A percentile compares a stretch with the other conserved stretches of the same genome.
Conservation (phyloP, 2,797 vertebrate species). For the Anolis apletophallus region DNA sequence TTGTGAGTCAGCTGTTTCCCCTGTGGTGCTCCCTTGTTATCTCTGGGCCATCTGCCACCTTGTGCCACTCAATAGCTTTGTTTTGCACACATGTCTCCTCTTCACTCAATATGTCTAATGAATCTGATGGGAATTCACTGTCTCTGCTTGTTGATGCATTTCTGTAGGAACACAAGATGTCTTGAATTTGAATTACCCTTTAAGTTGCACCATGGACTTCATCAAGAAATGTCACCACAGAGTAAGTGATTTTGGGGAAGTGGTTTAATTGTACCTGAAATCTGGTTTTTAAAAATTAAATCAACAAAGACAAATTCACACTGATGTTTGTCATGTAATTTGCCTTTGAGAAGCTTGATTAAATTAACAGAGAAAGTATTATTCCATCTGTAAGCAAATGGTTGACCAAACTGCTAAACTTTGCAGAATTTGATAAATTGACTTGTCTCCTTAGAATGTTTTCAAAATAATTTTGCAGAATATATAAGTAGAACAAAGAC, state of each 20-base stretch:
- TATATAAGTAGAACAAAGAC: too few relatives aligned
- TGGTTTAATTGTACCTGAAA: background rate
- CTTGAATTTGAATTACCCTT: constrained; percentile 13
- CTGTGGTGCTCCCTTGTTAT: constrained; percentile 5
- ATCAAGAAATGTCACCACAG: background rate
- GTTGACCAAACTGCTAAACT: too few relatives aligned
- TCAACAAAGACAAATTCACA: background rate
- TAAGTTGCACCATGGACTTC: background rate
- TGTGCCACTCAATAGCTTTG: too few relatives aligned
- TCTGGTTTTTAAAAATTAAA: background rate
- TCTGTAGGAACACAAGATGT: background rate
- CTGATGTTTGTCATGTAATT: background rate
- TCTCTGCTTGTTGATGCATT: background rate
- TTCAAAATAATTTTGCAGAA: too few relatives aligned
- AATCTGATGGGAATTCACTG: background rate
- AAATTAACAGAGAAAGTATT: too few relatives aligned
- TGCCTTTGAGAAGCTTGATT: background rate
- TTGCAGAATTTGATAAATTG: too few relatives aligned
- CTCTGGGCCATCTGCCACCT: background rate
- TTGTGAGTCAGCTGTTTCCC: background rate
- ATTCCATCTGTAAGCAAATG: too few relatives aligned
- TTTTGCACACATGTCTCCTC: background rate
- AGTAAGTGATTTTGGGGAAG: background rate
- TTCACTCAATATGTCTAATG: constrained; percentile 18
- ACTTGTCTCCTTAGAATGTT: too few relatives aligned